A percentile compares a stretch with the other conserved stretches of the same genome.
Evolutionary conservation across 2,113 vertebrate genomes (phyloP).

Genomic region (Turdus rufiventris): DNA sequence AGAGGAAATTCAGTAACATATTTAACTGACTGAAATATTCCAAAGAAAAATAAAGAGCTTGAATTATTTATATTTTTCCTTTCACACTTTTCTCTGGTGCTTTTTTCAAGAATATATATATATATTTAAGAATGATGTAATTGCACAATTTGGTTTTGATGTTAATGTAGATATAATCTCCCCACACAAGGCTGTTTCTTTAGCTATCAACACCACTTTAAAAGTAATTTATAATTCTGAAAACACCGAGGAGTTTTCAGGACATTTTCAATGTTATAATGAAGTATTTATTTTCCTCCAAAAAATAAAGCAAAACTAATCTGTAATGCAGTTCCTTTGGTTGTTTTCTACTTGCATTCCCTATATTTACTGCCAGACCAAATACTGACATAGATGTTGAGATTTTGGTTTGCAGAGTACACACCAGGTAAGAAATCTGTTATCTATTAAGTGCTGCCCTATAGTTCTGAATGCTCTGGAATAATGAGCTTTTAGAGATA

Average conservation of each 20-base stretch:
- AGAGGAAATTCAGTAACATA: not conserved
- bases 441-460: not conserved
- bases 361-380: not conserved
- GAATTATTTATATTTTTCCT: not conserved
- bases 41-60: not conserved
- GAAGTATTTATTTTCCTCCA: not conserved
- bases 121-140: not conserved
- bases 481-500: not conserved
- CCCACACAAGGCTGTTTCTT: fast-evolving
- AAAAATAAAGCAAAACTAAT: not conserved
- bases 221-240: not conserved
- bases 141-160: not conserved
- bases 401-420: not conserved
- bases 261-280: not conserved
- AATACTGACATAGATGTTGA: not conserved
- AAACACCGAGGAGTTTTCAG: not conserved
- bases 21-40: not conserved
- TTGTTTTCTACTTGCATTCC: not conserved
- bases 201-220: fast-evolving
- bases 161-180: fast-evolving
- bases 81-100: fast-evolving
- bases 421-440: not conserved
- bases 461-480: not conserved
- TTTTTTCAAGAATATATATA: not conserved
- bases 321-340: not conserved